Conservation (phyloP, 2,113 vertebrate genomes). For the Phasianus colchicus region DNA sequence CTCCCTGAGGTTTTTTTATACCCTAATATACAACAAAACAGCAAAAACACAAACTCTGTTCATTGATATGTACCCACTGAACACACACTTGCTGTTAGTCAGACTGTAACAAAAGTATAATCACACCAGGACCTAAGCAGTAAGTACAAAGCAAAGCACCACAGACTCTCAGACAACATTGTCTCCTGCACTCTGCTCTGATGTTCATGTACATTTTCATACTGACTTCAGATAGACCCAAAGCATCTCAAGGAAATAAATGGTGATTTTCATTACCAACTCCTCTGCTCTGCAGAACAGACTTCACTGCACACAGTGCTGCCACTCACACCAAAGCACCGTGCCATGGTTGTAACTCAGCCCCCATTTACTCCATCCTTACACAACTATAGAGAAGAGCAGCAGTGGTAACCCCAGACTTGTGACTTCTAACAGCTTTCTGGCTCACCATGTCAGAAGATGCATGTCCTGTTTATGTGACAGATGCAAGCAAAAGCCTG, state of each 20-base stretch:
- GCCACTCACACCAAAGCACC: neutral
- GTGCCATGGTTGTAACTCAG: accelerated
- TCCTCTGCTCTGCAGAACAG: neutral
- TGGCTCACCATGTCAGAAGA: accelerated
- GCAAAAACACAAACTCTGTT: neutral
- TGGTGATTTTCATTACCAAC: neutral
- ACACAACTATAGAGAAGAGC: accelerated
- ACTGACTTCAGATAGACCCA: neutral
- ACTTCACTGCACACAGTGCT: neutral
- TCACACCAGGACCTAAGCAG: neutral
- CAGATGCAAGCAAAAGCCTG: neutral
- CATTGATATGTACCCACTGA: neutral
- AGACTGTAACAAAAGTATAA: neutral
- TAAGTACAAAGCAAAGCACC: neutral
- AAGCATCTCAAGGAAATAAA: neutral
- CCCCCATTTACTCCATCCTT: neutral
- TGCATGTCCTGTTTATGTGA: accelerated
- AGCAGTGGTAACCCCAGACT: neutral
- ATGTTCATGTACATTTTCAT: neutral
- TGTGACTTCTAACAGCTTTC: neutral
- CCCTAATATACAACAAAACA: neutral
- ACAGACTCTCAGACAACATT: neutral
- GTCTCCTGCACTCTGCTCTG: neutral
- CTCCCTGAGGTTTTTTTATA: neutral
- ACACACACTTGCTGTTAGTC: neutral